phyloP scores from a whole-genome alignment of 2,888 invertebrate species.

The Tridacna gigas region DNA sequence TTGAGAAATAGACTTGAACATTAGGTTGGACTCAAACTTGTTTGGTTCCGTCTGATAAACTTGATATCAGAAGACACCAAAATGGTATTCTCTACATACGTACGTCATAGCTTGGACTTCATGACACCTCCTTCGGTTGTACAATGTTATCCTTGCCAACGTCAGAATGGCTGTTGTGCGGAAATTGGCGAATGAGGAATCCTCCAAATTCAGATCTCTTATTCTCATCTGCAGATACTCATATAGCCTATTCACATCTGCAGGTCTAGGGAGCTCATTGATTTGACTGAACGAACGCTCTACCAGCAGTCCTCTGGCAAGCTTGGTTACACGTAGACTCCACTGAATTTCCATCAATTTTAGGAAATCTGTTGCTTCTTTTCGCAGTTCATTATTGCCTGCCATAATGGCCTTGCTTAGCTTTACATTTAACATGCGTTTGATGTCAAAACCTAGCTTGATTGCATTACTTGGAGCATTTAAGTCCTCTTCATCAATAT shows the following conservation, averaged over 20 bases:
- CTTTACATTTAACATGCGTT: slow-evolving; percentile 43
- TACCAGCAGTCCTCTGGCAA: slow-evolving; percentile 51
- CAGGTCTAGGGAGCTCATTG: slow-evolving; percentile 52
- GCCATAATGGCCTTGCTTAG: slow-evolving; percentile 41
- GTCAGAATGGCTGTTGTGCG: slow-evolving; percentile 41
- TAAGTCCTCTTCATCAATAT: slow-evolving; percentile 58
- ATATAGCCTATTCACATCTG: slow-evolving; percentile 49
- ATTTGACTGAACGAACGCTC: slow-evolving; percentile 41
- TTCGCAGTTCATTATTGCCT: slow-evolving; percentile 25
- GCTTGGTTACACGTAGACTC: slow-evolving; percentile 48
- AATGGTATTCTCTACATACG: no score
- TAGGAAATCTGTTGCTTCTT: slow-evolving; percentile 55
- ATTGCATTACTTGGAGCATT: slow-evolving; percentile 56
- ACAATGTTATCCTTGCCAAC: slow-evolving; percentile 50
- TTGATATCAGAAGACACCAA: no score
- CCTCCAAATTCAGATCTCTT: slow-evolving; percentile 33
- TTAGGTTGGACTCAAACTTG: no score
- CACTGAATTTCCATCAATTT: slow-evolving; percentile 56
- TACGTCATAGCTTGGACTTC: slow-evolving; percentile 63
- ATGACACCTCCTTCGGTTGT: slow-evolving; percentile 60
- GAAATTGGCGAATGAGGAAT: slow-evolving; percentile 46
- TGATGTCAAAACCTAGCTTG: slow-evolving; percentile 53
- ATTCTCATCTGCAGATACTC: slow-evolving; percentile 43
- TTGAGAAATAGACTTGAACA: no score
- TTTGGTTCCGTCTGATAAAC: no score